These are phyloP conservation scores for Chrysotoxum bicinctum DNA, from an alignment of 2,888 invertebrate genomes.

Conservation along the genomic window DNA sequence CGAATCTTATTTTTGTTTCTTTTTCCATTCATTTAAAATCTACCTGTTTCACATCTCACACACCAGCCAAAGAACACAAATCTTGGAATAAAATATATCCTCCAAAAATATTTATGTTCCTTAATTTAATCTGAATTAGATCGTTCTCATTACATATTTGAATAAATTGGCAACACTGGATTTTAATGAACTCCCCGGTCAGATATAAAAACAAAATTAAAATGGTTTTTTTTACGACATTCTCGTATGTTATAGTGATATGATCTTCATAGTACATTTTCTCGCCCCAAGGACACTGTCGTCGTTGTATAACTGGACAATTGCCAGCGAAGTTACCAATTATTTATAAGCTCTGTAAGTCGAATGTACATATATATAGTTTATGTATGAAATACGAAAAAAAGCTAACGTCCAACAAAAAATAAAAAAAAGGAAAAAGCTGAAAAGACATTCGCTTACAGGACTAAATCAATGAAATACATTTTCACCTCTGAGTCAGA, in stretches of 20 bases:
- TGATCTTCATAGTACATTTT: conserved; percentile 7
- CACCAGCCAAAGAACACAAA: too few relatives aligned
- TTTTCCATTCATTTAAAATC: too few relatives aligned
- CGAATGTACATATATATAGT: not conserved
- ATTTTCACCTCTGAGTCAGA: not conserved
- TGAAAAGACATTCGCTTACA: not conserved
- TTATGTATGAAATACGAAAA: not conserved
- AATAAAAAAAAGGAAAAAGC: not conserved
- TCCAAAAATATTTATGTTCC: too few relatives aligned
- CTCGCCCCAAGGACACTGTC: conserved; percentile 5
- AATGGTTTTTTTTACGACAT: not conserved
- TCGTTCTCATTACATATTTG: too few relatives aligned
- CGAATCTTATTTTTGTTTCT: too few relatives aligned
- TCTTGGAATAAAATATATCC: too few relatives aligned
- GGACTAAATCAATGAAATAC: not conserved
- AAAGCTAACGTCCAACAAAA: not conserved
- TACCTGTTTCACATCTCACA: too few relatives aligned
- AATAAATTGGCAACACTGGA: not conserved
- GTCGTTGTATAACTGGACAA: not conserved
- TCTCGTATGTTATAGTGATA: conserved; percentile 13
- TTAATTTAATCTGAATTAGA: too few relatives aligned
- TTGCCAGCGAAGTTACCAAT: conserved; percentile 4
- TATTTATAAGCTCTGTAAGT: not conserved
- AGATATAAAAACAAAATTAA: conserved; percentile 10
- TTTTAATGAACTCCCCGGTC: not conserved